A percentile compares a stretch with the other conserved stretches of the same genome.
Evolutionary conservation across 2,113 vertebrate genomes (phyloP).

Genomic region (Hystrix brachyura): DNA sequence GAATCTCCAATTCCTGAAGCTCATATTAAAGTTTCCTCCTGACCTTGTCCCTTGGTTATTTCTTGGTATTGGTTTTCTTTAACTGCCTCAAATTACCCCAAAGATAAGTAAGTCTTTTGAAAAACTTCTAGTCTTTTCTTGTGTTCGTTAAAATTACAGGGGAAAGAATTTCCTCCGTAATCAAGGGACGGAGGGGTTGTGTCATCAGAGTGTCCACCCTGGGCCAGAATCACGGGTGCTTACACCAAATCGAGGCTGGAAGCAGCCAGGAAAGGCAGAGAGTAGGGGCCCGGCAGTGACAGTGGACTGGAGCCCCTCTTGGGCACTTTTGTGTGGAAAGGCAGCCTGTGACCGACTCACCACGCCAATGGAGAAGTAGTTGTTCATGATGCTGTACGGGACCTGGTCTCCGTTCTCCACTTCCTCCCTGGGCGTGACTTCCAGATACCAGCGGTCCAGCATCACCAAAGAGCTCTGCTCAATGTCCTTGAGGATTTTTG

Average conservation of each 20-base stretch:
- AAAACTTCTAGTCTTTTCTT: neutral
- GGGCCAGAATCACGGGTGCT: neutral
- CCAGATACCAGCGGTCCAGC: constrained; percentile 96
- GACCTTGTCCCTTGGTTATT: neutral
- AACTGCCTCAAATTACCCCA: constrained; percentile 13
- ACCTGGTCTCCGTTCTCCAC: constrained; percentile 94
- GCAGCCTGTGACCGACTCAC: constrained; percentile 87
- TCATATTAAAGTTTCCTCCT: neutral
- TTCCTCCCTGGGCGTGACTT: constrained; percentile 92
- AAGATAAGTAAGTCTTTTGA: neutral
- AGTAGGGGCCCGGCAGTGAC: neutral
- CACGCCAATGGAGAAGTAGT: constrained; percentile 99
- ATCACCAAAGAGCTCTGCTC: constrained; percentile 91
- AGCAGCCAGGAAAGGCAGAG: neutral
- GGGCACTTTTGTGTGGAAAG: neutral
- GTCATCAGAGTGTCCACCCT: neutral
- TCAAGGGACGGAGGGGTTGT: neutral
- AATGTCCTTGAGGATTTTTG: constrained; percentile 90
- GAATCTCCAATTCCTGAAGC: neutral
- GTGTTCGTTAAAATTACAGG: neutral
- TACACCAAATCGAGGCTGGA: neutral
- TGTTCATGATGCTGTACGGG: constrained; percentile 96
- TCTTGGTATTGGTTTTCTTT: constrained; percentile 22
- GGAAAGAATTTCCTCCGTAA: neutral
- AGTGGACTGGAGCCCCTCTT: neutral